phyloP scores from a whole-genome alignment of 2,113 vertebrate species.

The Phalacrocorax brasilianus region DNA sequence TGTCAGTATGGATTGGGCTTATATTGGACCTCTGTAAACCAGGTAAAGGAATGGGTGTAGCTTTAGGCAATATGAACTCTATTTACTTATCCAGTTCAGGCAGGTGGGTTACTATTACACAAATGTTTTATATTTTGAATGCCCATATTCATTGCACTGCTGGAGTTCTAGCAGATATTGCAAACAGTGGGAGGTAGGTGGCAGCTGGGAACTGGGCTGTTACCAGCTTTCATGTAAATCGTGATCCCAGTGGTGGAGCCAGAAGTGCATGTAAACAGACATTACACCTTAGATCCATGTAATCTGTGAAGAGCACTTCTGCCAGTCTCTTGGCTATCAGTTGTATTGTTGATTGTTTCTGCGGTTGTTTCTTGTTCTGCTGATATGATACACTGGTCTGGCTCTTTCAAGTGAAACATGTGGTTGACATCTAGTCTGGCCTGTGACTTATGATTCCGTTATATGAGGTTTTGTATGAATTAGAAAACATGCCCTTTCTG shows the following conservation, averaged over 20 bases:
- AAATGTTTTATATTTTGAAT: background rate
- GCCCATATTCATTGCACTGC: background rate
- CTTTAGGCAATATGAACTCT: background rate
- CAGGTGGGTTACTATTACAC: background rate
- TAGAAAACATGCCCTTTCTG: background rate
- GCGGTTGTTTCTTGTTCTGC: background rate
- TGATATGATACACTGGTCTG: accelerated
- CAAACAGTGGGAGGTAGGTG: accelerated
- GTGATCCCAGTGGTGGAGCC: background rate
- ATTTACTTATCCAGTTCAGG: background rate
- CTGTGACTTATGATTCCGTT: background rate
- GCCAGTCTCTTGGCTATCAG: background rate
- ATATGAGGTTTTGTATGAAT: background rate
- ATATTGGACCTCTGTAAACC: background rate
- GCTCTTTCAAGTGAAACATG: accelerated
- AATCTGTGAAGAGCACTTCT: background rate
- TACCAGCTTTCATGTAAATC: background rate
- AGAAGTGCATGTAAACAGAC: background rate
- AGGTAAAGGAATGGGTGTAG: background rate
- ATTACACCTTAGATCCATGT: background rate
- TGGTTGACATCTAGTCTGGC: background rate
- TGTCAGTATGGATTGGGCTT: background rate
- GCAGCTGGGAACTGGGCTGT: background rate
- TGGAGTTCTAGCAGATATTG: background rate
- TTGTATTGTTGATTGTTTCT: background rate